A percentile compares a stretch with the other conserved stretches of the same genome.
phyloP scores from a whole-genome alignment of 2,113 vertebrate genomes.

The Grammomys surdaster region DNA sequence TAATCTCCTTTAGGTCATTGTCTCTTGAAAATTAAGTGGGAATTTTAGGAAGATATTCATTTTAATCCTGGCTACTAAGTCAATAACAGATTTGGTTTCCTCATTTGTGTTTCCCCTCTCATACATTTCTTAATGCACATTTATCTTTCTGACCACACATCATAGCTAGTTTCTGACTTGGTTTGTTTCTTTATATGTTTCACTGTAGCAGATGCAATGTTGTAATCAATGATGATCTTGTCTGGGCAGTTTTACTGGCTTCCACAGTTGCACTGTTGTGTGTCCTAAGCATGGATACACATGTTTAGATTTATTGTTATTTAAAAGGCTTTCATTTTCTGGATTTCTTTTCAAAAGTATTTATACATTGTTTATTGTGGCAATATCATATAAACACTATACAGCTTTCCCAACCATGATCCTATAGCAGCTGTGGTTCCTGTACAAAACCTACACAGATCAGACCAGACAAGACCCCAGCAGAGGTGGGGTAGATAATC shows the following conservation, averaged over 20 bases:
- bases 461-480: background rate
- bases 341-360: background rate
- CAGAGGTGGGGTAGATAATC: background rate
- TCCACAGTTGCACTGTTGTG: background rate
- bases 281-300: background rate
- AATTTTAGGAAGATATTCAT: conserved; percentile 29
- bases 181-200: background rate
- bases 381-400: background rate
- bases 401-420: background rate
- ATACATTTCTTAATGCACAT: background rate
- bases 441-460: background rate
- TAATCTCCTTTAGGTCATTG: background rate
- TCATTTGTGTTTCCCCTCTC: background rate
- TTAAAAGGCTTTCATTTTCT: background rate
- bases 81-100: background rate
- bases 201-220: background rate
- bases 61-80: background rate
- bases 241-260: background rate
- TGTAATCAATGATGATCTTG: background rate
- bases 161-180: background rate
- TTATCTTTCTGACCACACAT: background rate
- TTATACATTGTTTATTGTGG: background rate
- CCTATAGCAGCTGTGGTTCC: background rate
- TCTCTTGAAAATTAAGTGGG: background rate
- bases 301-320: background rate